Conservation (phyloP, 2,888 invertebrate genomes). For the Idaea dimidiata region DNA sequence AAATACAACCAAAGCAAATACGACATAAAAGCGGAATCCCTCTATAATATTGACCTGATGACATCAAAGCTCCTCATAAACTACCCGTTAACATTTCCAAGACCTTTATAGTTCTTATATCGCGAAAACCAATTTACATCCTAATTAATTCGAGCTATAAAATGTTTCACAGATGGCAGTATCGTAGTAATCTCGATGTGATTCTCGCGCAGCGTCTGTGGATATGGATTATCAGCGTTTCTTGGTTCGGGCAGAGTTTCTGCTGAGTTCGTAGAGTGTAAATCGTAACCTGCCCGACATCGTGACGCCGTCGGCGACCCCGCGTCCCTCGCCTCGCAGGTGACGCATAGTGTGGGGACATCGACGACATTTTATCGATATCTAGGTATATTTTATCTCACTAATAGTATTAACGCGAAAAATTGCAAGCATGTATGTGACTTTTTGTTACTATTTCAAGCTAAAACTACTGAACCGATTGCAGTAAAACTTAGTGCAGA, state of each 20-base stretch:
- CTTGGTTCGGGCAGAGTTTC: slow-evolving; percentile 68
- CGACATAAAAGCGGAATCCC: background rate
- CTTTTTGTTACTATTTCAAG: no score
- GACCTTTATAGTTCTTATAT: slow-evolving; percentile 18
- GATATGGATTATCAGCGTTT: slow-evolving; percentile 78
- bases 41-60: background rate
- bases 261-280: slow-evolving; percentile 79
- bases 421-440: no score
- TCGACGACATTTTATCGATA: background rate
- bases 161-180: slow-evolving; percentile 50
- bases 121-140: slow-evolving; percentile 41
- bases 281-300: slow-evolving; percentile 81
- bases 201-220: slow-evolving; percentile 68
- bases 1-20: background rate
- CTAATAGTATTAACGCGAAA: no score
- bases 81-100: slow-evolving; percentile 11
- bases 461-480: no score
- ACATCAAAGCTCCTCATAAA: slow-evolving; percentile 13
- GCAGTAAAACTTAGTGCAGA: no score
- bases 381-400: background rate
- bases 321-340: slow-evolving; percentile 61
- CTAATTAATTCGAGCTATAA: slow-evolving; percentile 61
- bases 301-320: slow-evolving; percentile 67
- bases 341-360: slow-evolving; percentile 46
- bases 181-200: slow-evolving; percentile 71